A percentile compares a stretch with the other conserved stretches of the same genome.
Evolutionary conservation across 2,888 invertebrate species (phyloP).

Genomic region (Diploptera punctata): DNA sequence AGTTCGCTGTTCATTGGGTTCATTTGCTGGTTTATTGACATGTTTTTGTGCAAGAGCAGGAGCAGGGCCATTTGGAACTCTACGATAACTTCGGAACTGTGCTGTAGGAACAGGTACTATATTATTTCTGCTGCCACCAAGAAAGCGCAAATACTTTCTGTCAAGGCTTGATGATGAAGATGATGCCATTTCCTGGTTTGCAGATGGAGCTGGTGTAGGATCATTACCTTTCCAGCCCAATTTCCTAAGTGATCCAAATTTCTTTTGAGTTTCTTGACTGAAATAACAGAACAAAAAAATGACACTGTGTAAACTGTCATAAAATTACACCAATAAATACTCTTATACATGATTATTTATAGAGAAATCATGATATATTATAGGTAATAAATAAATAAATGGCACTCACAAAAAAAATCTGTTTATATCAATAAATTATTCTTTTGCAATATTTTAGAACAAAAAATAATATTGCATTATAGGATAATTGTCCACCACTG

Average conservation of each 20-base stretch:
- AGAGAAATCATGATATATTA: no score
- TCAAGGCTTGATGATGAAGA: constrained; percentile 67
- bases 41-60: background rate
- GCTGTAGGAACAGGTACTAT: constrained; percentile 76
- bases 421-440: no score
- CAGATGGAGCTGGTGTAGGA: background rate
- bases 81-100: constrained; percentile 77
- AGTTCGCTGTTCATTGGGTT: background rate
- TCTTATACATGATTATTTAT: no score
- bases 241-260: constrained; percentile 76
- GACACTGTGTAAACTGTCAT: no score
- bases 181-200: constrained; percentile 47
- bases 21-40: background rate
- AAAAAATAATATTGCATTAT: no score
- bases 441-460: no score
- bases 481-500: no score
- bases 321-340: no score
- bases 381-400: no score
- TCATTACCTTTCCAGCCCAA: constrained; percentile 54
- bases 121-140: constrained; percentile 54
- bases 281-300: background rate
- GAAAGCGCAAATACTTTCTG: constrained; percentile 69
- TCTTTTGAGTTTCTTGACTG: constrained; percentile 32
- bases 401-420: no score
- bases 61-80: constrained; percentile 56